Evolutionary conservation across 1,140 invertebrate species (phyloP).

Genomic region (Eriosoma lanigerum): DNA sequence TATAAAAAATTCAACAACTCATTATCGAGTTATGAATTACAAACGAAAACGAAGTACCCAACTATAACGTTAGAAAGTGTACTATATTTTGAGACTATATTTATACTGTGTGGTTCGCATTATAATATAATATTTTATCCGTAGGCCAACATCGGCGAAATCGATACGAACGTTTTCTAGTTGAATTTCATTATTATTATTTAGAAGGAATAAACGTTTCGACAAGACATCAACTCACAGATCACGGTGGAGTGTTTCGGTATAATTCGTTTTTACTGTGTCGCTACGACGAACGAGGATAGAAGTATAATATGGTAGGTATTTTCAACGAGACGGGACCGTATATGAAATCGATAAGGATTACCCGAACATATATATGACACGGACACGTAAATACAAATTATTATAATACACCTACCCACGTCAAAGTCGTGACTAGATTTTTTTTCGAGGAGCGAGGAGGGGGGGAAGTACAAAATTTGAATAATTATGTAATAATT

Average conservation of each 20-base stretch:
- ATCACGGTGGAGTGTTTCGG: not conserved
- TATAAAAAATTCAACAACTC: too few relatives aligned
- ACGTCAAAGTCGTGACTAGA: too few relatives aligned
- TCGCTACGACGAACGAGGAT: not conserved
- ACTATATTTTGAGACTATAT: too few relatives aligned
- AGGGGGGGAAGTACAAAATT: not conserved
- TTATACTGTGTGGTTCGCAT: too few relatives aligned
- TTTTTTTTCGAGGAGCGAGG: not conserved
- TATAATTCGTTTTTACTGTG: not conserved
- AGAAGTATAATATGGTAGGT: not conserved
- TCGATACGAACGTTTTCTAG: too few relatives aligned
- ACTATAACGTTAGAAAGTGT: too few relatives aligned
- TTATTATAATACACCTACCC: not conserved
- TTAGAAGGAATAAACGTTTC: not conserved
- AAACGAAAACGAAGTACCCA: too few relatives aligned
- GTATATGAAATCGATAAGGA: constrained; percentile 20
- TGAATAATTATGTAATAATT: too few relatives aligned
- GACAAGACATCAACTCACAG: not conserved
- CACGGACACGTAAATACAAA: not conserved
- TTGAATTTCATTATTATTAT: too few relatives aligned
- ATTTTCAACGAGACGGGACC: not conserved
- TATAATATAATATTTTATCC: too few relatives aligned
- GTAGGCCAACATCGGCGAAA: too few relatives aligned
- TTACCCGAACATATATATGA: constrained; percentile 14
- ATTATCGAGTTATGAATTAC: too few relatives aligned